Conservation (phyloP, 1,140 invertebrate species). For the Pogonomyrmex barbatus region DNA sequence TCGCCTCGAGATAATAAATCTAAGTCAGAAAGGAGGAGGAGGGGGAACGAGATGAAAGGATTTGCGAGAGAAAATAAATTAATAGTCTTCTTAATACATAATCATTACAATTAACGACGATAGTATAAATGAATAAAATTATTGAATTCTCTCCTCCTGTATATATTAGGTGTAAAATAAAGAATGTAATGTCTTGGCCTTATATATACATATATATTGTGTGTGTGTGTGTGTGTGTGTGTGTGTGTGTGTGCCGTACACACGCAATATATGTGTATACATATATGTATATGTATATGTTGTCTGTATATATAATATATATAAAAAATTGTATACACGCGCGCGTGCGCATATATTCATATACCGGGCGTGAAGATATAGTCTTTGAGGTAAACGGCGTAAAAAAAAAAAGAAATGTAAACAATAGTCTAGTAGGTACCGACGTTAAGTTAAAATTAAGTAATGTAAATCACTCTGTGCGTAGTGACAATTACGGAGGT, state of each 20-base stretch:
- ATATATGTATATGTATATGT: neutral
- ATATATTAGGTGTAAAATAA: constrained; percentile 71
- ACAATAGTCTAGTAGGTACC: constrained; percentile 83
- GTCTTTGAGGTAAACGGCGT: constrained; percentile 79
- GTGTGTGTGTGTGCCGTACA: neutral
- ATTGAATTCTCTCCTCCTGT: constrained; percentile 59
- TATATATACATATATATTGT: constrained; percentile 36
- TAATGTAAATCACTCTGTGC: constrained; percentile 75
- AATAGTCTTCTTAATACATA: constrained; percentile 70
- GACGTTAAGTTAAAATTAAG: constrained; percentile 84
- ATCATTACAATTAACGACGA: constrained; percentile 73
- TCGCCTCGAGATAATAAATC: constrained; percentile 72
- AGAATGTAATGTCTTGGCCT: constrained; percentile 66
- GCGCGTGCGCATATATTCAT: constrained; percentile 21
- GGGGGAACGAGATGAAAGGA: constrained; percentile 41
- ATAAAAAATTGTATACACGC: constrained; percentile 27
- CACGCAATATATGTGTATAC: constrained; percentile 10
- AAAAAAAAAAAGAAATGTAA: constrained; percentile 70
- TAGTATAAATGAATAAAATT: constrained; percentile 74
- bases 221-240: neutral
- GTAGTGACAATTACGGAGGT: constrained; percentile 79
- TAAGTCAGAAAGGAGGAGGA: constrained; percentile 70
- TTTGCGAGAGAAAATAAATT: constrained; percentile 74
- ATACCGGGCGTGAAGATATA: constrained; percentile 66
- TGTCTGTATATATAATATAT: neutral